phyloP scores from a whole-genome alignment of 2,113 vertebrate species.

The Neolamprologus brichardi region DNA sequence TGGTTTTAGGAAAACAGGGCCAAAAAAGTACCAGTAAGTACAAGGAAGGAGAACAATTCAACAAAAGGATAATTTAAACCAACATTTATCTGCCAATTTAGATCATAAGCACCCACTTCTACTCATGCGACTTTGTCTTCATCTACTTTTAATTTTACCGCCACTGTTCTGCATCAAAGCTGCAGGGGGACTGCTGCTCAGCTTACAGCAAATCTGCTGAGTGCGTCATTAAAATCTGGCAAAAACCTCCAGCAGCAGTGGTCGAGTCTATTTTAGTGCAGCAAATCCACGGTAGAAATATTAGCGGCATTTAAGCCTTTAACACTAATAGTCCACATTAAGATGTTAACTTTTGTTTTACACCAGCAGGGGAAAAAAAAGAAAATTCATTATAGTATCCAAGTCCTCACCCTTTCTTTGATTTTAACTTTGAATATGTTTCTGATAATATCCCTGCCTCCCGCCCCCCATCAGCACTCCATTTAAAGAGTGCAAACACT shows the following conservation, averaged over 20 bases:
- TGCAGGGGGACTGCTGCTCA: background rate
- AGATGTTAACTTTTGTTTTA: background rate
- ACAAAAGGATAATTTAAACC: background rate
- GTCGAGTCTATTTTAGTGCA: slow-evolving; percentile 19
- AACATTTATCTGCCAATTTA: background rate
- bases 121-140: background rate
- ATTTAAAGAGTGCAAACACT: background rate
- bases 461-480: background rate
- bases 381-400: background rate
- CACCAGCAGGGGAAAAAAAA: background rate
- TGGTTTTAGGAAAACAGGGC: background rate
- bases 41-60: background rate
- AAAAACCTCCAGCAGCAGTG: background rate
- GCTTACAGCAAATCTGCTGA: background rate
- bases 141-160: background rate
- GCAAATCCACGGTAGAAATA: background rate
- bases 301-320: background rate
- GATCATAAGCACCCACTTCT: background rate
- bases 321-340: background rate
- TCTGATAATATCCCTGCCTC: background rate
- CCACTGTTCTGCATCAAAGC: background rate
- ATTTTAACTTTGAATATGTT: background rate
- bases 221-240: background rate
- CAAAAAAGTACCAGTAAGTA: background rate
- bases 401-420: background rate